These are phyloP conservation scores for Drosophila funebris DNA, from an alignment of 1,140 invertebrate genomes.

Conservation along the genomic window DNA sequence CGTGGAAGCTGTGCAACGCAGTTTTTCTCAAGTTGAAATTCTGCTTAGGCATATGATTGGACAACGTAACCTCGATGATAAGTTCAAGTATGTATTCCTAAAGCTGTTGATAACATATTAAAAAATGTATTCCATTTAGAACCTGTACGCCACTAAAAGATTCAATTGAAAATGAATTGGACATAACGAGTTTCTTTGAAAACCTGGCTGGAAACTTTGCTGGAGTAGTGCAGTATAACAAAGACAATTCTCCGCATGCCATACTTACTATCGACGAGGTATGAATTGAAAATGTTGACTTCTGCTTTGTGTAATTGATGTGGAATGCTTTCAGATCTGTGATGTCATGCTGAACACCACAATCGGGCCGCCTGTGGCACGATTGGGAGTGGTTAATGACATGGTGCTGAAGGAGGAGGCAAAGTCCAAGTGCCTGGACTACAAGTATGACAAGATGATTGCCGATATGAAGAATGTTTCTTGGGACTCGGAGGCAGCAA, in stretches of 20 bases:
- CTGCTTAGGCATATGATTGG: slow-evolving; percentile 87
- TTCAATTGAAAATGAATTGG: slow-evolving; percentile 86
- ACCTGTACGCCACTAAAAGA: slow-evolving; percentile 91
- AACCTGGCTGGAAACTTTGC: slow-evolving; percentile 93
- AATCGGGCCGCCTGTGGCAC: slow-evolving; percentile 86
- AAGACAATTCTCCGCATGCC: slow-evolving; percentile 92
- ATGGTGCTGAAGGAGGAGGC: slow-evolving; percentile 88
- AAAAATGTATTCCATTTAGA: too few relatives aligned
- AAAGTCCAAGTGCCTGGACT: slow-evolving; percentile 92
- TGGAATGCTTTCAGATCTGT: slow-evolving; percentile 85
- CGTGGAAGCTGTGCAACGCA: slow-evolving; percentile 86
- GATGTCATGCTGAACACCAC: slow-evolving; percentile 88
- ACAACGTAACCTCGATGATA: slow-evolving; percentile 86
- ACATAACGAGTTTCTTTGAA: slow-evolving; percentile 92
- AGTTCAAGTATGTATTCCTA: slow-evolving; percentile 89
- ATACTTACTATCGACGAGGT: slow-evolving; percentile 91
- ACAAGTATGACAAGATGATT: slow-evolving; percentile 92
- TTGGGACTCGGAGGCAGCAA: slow-evolving; percentile 87
- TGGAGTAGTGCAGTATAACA: slow-evolving; percentile 96
- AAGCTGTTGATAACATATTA: too few relatives aligned
- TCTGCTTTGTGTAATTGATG: too few relatives aligned
- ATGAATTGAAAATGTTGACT: background rate
- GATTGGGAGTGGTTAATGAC: slow-evolving; percentile 90
- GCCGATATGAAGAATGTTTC: slow-evolving; percentile 88
- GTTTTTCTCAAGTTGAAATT: slow-evolving; percentile 87